Percentiles rank a stretch among this genome's conserved stretches.
Conservation (phyloP, 2,113 vertebrate genomes). For the Columba livia region DNA sequence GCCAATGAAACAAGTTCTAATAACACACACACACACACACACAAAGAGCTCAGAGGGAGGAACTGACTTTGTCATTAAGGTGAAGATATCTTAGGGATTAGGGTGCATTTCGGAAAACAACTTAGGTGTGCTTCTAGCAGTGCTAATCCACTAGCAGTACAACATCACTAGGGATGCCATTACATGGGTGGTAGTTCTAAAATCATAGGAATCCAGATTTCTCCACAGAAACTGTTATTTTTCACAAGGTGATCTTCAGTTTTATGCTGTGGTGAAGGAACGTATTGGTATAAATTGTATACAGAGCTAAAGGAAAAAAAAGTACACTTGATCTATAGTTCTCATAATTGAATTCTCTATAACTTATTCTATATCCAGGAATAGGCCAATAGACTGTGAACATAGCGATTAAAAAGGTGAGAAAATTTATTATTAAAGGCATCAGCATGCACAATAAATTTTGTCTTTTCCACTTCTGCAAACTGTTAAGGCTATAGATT, state of each 20-base stretch:
- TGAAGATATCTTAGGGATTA: background rate
- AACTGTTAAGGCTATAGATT: background rate
- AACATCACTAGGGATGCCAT: background rate
- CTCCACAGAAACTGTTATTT: background rate
- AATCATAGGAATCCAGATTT: background rate
- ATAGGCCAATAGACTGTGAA: no score
- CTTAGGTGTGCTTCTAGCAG: background rate
- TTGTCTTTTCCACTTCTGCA: background rate
- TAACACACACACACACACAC: no score
- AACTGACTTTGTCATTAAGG: background rate
- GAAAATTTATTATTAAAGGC: background rate
- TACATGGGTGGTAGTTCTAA: background rate
- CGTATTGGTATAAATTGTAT: background rate
- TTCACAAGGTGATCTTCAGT: background rate
- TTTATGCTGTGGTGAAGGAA: background rate
- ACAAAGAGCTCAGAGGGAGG: background rate
- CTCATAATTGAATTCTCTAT: no score
- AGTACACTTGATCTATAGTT: no score
- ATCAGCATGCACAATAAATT: background rate
- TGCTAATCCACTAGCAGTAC: background rate
- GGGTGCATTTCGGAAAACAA: background rate
- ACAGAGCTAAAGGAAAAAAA: no score
- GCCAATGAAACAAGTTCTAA: background rate
- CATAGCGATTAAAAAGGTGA: no score
- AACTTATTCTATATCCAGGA: no score